phyloP scores from a whole-genome alignment of 2,888 invertebrate genomes.

The Tetragnatha montana region DNA sequence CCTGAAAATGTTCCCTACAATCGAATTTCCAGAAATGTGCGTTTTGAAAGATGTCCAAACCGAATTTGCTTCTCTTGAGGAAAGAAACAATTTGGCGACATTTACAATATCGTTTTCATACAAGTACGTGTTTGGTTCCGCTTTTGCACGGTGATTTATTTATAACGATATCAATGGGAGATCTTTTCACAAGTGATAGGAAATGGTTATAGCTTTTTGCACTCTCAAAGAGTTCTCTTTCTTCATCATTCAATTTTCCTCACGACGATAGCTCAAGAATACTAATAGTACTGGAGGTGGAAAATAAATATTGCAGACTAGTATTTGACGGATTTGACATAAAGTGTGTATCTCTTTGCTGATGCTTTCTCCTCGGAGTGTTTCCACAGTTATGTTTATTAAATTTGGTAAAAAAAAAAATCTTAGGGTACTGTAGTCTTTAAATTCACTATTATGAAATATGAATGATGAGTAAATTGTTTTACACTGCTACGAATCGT shows the following conservation, averaged over 20 bases:
- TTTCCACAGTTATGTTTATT: too few relatives aligned
- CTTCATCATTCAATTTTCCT: neutral
- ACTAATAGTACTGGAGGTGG: neutral
- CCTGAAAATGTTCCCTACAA: neutral
- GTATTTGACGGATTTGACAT: neutral
- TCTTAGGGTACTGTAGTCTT: too few relatives aligned
- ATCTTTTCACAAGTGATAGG: neutral
- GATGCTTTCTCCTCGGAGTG: too few relatives aligned
- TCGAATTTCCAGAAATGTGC: neutral
- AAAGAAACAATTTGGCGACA: neutral
- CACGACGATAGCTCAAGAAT: neutral
- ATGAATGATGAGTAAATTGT: too few relatives aligned
- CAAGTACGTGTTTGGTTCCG: neutral
- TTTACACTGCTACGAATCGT: too few relatives aligned
- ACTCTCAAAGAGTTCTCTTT: neutral
- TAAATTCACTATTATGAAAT: too few relatives aligned
- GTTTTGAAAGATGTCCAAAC: neutral
- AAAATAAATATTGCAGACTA: neutral
- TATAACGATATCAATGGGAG: neutral
- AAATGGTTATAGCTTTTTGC: constrained; percentile 1
- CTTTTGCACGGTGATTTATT: neutral
- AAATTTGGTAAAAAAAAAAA: too few relatives aligned
- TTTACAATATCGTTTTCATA: neutral
- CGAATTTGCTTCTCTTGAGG: neutral
- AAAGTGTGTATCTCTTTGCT: too few relatives aligned